phyloP scores from a whole-genome alignment of 2,797 vertebrate species.

The Alcedo atthis region DNA sequence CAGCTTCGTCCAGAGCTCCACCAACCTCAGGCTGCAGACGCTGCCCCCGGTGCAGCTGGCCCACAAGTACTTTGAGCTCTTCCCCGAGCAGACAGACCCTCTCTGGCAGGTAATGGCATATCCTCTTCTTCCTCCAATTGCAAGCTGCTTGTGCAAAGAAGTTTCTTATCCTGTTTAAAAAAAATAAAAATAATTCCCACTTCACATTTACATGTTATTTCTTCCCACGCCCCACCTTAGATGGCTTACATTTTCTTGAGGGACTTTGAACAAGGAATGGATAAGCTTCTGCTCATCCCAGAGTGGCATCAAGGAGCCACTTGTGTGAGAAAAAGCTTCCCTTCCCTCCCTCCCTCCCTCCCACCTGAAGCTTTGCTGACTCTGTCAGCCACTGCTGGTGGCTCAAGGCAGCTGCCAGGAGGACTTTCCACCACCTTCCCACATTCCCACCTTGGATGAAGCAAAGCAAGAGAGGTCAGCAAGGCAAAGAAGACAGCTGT shows the following conservation, averaged over 20 bases:
- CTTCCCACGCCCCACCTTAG: not conserved
- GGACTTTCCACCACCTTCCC: not conserved
- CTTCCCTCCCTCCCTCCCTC: not conserved
- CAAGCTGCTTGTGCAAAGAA: fast-evolving
- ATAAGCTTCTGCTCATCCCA: not conserved
- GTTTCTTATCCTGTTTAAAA: not conserved
- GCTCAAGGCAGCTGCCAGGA: not conserved
- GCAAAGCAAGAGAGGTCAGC: not conserved
- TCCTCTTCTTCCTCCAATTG: not conserved
- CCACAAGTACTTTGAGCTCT: conserved; percentile 93
- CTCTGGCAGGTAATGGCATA: conserved; percentile 90
- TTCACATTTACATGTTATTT: not conserved
- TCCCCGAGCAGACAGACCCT: conserved; percentile 92
- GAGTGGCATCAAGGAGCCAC: not conserved
- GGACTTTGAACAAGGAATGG: not conserved
- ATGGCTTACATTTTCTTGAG: not conserved
- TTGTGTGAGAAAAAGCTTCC: not conserved
- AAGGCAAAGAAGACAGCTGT: not conserved
- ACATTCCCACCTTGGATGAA: not conserved
- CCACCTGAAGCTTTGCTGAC: not conserved
- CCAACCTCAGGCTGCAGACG: conserved; percentile 89
- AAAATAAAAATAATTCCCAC: not conserved
- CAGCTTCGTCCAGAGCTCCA: conserved; percentile 91
- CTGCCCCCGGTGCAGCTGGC: conserved; percentile 91
- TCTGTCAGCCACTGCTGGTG: not conserved